These are phyloP conservation scores for Stratiomys singularior DNA, from an alignment of 2,888 invertebrate species.

Conservation along the genomic window DNA sequence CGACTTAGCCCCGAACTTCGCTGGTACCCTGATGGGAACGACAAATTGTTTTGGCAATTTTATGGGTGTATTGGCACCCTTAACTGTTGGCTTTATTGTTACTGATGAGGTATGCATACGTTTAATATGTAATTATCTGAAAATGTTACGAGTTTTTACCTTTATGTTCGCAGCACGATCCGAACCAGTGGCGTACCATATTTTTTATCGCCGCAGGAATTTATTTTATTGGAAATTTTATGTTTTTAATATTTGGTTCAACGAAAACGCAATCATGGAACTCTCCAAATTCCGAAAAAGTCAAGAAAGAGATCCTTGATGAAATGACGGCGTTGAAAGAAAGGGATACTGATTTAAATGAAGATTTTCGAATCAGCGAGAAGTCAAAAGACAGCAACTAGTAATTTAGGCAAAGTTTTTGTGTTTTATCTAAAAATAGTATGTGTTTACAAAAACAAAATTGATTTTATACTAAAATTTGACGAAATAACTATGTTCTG, in stretches of 20 bases:
- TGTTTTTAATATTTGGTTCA: constrained; percentile 69
- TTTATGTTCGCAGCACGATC: constrained; percentile 57
- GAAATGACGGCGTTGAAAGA: constrained; percentile 3
- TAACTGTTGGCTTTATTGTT: constrained; percentile 70
- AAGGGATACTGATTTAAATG: not conserved
- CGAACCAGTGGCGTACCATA: constrained; percentile 68
- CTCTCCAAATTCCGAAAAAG: constrained; percentile 39
- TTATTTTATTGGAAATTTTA: constrained; percentile 67
- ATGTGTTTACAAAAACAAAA: too few relatives aligned
- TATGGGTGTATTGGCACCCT: constrained; percentile 72
- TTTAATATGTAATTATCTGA: not conserved
- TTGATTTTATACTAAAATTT: too few relatives aligned
- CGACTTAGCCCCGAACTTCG: constrained; percentile 76
- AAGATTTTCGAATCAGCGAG: too few relatives aligned
- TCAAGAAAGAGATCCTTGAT: not conserved
- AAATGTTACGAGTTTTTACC: not conserved
- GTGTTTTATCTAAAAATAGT: too few relatives aligned
- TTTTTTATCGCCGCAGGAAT: constrained; percentile 70
- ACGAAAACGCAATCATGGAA: constrained; percentile 72
- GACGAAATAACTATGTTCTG: too few relatives aligned
- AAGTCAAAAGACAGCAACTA: too few relatives aligned
- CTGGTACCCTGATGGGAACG: constrained; percentile 77
- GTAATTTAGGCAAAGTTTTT: too few relatives aligned
- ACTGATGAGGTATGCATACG: constrained; percentile 69
- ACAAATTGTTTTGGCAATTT: constrained; percentile 74